phyloP scores from a whole-genome alignment of 2,113 vertebrate genomes.

The Rana temporaria region DNA sequence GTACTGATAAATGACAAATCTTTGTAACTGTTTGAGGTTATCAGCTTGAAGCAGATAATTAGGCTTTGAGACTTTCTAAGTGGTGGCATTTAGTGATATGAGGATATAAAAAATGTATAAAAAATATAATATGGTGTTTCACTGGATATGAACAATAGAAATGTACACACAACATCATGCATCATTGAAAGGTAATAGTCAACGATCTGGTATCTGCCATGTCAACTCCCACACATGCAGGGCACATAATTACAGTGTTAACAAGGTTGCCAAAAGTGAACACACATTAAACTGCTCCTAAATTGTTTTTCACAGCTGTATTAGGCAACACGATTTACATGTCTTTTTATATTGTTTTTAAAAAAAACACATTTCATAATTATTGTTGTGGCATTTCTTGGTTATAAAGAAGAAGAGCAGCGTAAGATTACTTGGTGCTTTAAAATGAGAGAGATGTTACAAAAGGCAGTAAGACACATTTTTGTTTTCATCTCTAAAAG shows the following conservation, averaged over 20 bases:
- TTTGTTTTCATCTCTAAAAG: no score
- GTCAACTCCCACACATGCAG: neutral
- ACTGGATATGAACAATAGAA: slow-evolving; percentile 21
- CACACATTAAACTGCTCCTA: neutral
- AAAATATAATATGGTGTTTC: neutral
- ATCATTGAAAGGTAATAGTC: neutral
- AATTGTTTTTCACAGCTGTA: neutral
- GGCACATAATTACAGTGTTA: neutral
- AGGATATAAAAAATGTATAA: neutral
- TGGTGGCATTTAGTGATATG: slow-evolving; percentile 17
- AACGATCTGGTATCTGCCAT: slow-evolving; percentile 23
- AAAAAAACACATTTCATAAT: neutral
- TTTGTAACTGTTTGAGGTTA: slow-evolving; percentile 60
- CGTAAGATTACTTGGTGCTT: no score
- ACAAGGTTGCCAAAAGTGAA: neutral
- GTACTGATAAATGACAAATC: slow-evolving; percentile 59
- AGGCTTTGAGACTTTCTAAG: slow-evolving; percentile 59
- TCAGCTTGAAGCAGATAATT: slow-evolving; percentile 63
- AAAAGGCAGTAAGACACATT: no score
- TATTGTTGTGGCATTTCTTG: neutral
- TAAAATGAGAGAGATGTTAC: neutral
- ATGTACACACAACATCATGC: neutral
- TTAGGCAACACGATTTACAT: neutral
- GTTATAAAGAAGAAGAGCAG: no score
- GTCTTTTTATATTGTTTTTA: neutral